Conservation (phyloP, 2,797 vertebrate species). For the Synaphobranchus kaupii region DNA sequence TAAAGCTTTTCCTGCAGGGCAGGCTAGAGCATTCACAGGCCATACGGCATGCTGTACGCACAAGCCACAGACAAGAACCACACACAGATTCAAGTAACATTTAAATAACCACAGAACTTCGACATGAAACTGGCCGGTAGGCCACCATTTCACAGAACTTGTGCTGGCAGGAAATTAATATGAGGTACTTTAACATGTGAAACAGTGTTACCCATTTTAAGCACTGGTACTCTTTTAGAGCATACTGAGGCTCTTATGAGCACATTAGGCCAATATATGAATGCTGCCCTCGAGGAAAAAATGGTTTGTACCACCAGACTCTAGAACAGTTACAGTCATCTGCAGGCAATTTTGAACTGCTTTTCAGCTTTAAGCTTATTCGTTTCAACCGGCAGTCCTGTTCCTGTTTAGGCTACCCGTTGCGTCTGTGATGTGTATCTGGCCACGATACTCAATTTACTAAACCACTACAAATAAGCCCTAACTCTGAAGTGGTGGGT, state of each 20-base stretch:
- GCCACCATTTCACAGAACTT: constrained; percentile 81
- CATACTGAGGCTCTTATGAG: not conserved
- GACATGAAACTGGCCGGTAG: constrained; percentile 82
- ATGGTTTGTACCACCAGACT: not conserved
- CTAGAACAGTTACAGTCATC: not conserved
- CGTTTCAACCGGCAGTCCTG: not conserved
- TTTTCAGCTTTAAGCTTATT: not conserved
- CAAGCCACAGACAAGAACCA: constrained; percentile 82
- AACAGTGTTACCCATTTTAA: not conserved
- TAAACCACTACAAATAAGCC: not conserved
- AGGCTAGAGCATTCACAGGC: constrained; percentile 76
- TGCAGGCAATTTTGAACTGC: not conserved
- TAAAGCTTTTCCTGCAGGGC: constrained; percentile 66
- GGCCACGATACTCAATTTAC: not conserved
- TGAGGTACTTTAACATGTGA: constrained; percentile 66
- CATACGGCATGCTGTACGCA: constrained; percentile 41
- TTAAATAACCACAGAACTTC: constrained; percentile 78
- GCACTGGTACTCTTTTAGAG: not conserved
- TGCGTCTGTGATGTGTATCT: not conserved
- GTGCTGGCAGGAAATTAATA: constrained; percentile 80
- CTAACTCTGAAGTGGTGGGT: not conserved
- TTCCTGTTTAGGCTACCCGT: not conserved
- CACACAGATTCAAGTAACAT: constrained; percentile 88
- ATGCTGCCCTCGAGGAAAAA: not conserved
- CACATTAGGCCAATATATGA: not conserved